Evolutionary conservation across 2,888 invertebrate species (phyloP).

Genomic region (Eucriotettix oculatus): DNA sequence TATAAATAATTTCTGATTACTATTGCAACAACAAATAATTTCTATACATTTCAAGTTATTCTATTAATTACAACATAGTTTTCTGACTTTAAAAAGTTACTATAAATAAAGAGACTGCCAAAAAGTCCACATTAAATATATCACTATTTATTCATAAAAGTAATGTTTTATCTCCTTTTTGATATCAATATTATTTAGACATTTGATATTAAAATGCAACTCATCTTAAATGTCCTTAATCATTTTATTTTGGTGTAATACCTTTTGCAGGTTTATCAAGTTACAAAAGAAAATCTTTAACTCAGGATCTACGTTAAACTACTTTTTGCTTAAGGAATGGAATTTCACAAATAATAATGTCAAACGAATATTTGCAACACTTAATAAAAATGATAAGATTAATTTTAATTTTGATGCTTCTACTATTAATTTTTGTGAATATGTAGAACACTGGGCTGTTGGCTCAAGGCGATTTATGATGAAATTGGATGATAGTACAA

Average conservation of each 20-base stretch:
- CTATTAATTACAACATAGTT: too few relatives aligned
- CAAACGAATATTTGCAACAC: conserved; percentile 18
- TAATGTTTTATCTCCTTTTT: too few relatives aligned
- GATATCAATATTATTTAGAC: too few relatives aligned
- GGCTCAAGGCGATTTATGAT: conserved; percentile 29
- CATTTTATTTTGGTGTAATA: background rate
- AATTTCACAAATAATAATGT: conserved; percentile 22
- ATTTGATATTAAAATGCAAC: too few relatives aligned
- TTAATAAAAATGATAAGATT: conserved; percentile 19
- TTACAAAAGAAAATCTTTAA: conserved; percentile 29
- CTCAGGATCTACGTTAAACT: conserved; percentile 27
- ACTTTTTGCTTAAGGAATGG: conserved; percentile 33
- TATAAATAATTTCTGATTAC: too few relatives aligned
- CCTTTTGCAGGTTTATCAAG: conserved; percentile 26
- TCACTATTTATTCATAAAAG: too few relatives aligned
- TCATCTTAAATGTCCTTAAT: background rate
- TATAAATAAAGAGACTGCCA: too few relatives aligned
- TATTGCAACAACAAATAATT: too few relatives aligned
- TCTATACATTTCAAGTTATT: too few relatives aligned
- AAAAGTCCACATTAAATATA: too few relatives aligned
- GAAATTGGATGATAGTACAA: conserved; percentile 25
- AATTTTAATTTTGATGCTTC: conserved; percentile 28
- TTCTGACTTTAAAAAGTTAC: too few relatives aligned
- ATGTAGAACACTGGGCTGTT: conserved; percentile 29
- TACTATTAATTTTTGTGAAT: conserved; percentile 19